These are phyloP conservation scores for Amblyjoppa fuscipennis DNA, from an alignment of 2,888 invertebrate species.

Conservation along the genomic window DNA sequence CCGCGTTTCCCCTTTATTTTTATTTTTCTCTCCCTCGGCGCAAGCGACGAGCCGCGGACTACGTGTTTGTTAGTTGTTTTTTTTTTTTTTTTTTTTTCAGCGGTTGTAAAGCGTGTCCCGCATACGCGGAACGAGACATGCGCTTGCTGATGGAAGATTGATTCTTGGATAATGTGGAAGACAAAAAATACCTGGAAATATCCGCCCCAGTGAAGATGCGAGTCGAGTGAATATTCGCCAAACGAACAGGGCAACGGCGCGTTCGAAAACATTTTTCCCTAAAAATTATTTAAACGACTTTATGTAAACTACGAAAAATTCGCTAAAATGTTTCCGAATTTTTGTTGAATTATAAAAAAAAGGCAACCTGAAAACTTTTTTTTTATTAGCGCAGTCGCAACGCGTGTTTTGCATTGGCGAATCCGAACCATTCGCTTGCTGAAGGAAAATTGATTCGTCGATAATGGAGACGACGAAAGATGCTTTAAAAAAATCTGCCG, in stretches of 20 bases:
- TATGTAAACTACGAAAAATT: no score
- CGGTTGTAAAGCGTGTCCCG: neutral
- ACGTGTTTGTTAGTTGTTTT: conserved; percentile 10
- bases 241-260: no score
- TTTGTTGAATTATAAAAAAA: no score
- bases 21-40: neutral
- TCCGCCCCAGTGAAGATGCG: no score
- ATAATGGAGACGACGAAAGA: neutral
- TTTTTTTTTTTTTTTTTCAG: conserved; percentile 20
- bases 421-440: neutral
- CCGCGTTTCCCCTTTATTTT: conserved; percentile 5
- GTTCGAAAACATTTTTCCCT: no score
- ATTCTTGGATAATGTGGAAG: neutral
- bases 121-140: neutral
- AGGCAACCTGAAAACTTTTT: no score
- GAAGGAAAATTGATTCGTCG: neutral
- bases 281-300: no score
- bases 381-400: no score
- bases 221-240: no score
- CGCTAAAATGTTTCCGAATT: no score
- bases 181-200: neutral
- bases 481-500: neutral
- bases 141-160: neutral
- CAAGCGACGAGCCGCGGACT: conserved; percentile 3
- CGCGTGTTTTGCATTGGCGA: no score